A percentile compares a stretch with the other conserved stretches of the same genome.
Conservation (phyloP, 2,113 vertebrate genomes). For the Enhydra lutris region DNA sequence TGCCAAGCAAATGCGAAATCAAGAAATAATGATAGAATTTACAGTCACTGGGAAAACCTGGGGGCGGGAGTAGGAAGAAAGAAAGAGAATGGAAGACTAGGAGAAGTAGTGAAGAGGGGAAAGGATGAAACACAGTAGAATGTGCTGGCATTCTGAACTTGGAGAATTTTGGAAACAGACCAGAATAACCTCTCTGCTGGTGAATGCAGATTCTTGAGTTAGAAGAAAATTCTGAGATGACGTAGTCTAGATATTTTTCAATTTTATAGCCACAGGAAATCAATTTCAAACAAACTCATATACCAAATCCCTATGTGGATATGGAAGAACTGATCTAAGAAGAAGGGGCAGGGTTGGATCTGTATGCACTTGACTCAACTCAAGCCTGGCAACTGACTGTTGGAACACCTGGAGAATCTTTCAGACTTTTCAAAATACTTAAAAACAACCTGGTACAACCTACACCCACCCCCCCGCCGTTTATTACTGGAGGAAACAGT, state of each 20-base stretch:
- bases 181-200: neutral
- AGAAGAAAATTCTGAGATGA: neutral
- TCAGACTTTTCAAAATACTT: neutral
- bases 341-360: neutral
- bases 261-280: neutral
- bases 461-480: neutral
- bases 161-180: neutral
- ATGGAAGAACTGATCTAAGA: neutral
- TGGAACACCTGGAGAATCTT: neutral
- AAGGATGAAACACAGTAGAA: neutral
- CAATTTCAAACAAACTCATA: neutral
- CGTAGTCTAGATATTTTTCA: neutral
- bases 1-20: constrained; percentile 72
- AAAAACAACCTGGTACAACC: neutral
- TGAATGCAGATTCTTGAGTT: neutral
- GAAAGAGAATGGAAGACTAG: neutral
- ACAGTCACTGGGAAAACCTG: constrained; percentile 24
- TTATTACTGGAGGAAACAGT: neutral
- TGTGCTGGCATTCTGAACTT: neutral
- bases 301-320: neutral
- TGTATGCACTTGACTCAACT: too few relatives aligned
- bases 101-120: neutral
- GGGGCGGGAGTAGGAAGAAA: rapidly evolving
- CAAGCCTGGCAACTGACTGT: neutral
- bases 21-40: constrained; percentile 73